Evolutionary conservation across 2,888 invertebrate genomes (phyloP).

Genomic region (Serrognathus titanus): DNA sequence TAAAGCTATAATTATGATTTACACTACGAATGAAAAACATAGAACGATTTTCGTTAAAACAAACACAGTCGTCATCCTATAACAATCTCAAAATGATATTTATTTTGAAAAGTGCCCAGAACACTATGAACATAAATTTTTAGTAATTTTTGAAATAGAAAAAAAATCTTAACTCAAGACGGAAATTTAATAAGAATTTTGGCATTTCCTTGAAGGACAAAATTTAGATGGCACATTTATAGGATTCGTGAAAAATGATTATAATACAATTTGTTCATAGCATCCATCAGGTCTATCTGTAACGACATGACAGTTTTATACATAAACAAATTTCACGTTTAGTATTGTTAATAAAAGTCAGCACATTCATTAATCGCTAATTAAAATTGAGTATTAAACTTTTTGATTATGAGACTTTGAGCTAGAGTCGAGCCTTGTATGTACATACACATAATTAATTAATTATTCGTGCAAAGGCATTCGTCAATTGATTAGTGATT

Average conservation of each 20-base stretch:
- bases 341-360: conserved; percentile 8
- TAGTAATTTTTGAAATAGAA: too few relatives aligned
- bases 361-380: conserved; percentile 10
- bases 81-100: not conserved
- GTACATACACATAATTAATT: conserved; percentile 6
- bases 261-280: too few relatives aligned
- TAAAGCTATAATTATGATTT: conserved; percentile 1
- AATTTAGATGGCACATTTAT: too few relatives aligned
- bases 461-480: conserved; percentile 9
- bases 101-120: not conserved
- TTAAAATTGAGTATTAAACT: conserved; percentile 9
- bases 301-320: too few relatives aligned
- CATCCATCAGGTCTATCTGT: too few relatives aligned
- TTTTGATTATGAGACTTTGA: conserved; percentile 8
- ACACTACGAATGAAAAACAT: too few relatives aligned
- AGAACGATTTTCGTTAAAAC: too few relatives aligned
- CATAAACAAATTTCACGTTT: conserved; percentile 5
- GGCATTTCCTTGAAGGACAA: too few relatives aligned
- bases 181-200: too few relatives aligned
- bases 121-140: too few relatives aligned
- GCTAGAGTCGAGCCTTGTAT: conserved; percentile 6
- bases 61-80: not conserved
- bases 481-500: conserved; percentile 15
- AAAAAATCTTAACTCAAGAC: too few relatives aligned
- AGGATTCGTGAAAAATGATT: too few relatives aligned